Evolutionary conservation across 2,113 vertebrate genomes (phyloP).

Genomic region (Rhynchomys soricoides): DNA sequence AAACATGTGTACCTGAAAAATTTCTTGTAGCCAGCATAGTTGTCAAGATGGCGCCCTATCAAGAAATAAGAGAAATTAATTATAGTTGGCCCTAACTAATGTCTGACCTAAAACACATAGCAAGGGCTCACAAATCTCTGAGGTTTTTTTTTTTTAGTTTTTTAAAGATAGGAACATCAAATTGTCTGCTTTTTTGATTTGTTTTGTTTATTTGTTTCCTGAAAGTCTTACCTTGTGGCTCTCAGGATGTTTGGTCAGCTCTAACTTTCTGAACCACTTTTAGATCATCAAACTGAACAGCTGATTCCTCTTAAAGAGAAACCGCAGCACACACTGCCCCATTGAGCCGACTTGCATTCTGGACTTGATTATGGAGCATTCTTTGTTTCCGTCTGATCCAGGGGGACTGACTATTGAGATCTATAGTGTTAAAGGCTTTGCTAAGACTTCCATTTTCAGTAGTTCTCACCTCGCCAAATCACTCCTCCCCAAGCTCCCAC

Average conservation of each 20-base stretch:
- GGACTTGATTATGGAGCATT: not conserved
- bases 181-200: not conserved
- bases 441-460: not conserved
- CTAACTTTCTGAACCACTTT: not conserved
- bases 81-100: constrained; percentile 60
- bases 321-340: not conserved
- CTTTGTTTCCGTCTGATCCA: not conserved
- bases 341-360: not conserved
- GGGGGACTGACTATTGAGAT: not conserved
- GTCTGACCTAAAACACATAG: not conserved
- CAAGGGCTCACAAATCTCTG: not conserved
- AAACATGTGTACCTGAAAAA: constrained; percentile 94
- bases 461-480: not conserved
- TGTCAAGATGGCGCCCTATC: constrained; percentile 97
- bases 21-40: constrained; percentile 99
- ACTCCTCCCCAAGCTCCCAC: not conserved
- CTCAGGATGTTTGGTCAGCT: not conserved
- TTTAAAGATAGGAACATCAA: not conserved
- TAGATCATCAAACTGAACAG: no score
- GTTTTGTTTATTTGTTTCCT: not conserved
- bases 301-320: not conserved
- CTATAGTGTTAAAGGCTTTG: not conserved
- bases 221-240: not conserved
- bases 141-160: accelerated
- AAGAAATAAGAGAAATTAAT: constrained; percentile 73